Evolutionary conservation across 2,797 vertebrate species (phyloP).

Genomic region (Heteromormyrus szaboi): DNA sequence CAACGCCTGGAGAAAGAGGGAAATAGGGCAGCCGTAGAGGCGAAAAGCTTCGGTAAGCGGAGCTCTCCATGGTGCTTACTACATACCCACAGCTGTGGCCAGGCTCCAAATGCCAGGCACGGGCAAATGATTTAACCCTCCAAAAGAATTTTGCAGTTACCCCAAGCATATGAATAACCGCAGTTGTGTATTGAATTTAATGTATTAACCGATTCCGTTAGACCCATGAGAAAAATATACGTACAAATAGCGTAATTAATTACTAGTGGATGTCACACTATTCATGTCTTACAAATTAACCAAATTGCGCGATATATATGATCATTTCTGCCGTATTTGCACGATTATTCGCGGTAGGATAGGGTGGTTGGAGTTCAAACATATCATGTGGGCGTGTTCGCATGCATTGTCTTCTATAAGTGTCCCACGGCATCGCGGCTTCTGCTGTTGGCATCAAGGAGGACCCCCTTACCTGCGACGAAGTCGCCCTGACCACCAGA

Average conservation of each 20-base stretch:
- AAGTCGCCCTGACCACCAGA: constrained; percentile 58
- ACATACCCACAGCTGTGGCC: neutral
- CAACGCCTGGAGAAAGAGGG: neutral
- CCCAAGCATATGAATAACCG: neutral
- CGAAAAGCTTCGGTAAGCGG: neutral
- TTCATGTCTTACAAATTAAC: neutral
- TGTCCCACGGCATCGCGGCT: neutral
- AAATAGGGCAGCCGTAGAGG: neutral
- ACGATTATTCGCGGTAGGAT: too few species aligned
- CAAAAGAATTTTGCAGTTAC: too few species aligned
- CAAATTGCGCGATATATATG: neutral
- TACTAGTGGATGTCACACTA: neutral
- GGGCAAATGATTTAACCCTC: neutral
- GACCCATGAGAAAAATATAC: neutral
- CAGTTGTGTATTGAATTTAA: neutral
- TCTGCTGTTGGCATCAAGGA: constrained; percentile 11
- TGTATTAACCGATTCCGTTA: neutral
- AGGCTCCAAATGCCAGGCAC: neutral
- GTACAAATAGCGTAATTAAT: neutral
- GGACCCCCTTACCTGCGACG: constrained; percentile 57
- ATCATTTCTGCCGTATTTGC: neutral
- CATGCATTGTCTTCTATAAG: constrained; percentile 7
- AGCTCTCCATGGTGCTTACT: constrained; percentile 50
- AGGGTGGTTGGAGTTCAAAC: neutral
- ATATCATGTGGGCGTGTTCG: constrained; percentile 4